phyloP scores from a whole-genome alignment of 2,888 invertebrate genomes.

The Troides oblongomaculatus region DNA sequence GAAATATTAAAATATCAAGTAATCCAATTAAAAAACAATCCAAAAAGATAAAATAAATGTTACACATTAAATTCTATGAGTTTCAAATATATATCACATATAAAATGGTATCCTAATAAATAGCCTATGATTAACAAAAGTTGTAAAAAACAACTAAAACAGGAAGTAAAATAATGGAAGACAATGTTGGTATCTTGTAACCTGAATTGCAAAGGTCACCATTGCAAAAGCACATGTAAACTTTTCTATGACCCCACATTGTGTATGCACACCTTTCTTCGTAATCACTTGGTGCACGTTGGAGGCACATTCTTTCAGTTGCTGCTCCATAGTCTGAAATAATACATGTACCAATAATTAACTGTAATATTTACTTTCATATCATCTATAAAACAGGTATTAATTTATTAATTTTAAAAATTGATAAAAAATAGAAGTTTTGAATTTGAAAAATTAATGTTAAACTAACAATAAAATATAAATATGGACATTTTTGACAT shows the following conservation, averaged over 20 bases:
- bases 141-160: constrained; percentile 45
- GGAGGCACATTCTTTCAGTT: constrained; percentile 92
- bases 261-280: constrained; percentile 95
- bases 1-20: not conserved
- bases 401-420: too few relatives aligned
- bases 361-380: not conserved
- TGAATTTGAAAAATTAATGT: too few relatives aligned
- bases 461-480: too few relatives aligned
- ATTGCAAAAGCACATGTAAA: constrained; percentile 94
- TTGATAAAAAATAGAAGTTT: too few relatives aligned
- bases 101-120: constrained; percentile 6
- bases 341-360: not conserved
- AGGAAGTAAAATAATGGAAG: constrained; percentile 42
- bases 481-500: too few relatives aligned
- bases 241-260: constrained; percentile 88
- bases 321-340: constrained; percentile 89
- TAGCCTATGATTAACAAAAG: constrained; percentile 29
- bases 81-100: constrained; percentile 31
- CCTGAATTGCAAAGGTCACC: constrained; percentile 92
- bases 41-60: not conserved
- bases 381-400: too few relatives aligned
- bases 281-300: constrained; percentile 91
- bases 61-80: not conserved
- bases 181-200: constrained; percentile 37
- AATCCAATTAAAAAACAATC: not conserved